These are phyloP conservation scores for Lonchura striata DNA, from an alignment of 2,113 vertebrate species.

Conservation along the genomic window DNA sequence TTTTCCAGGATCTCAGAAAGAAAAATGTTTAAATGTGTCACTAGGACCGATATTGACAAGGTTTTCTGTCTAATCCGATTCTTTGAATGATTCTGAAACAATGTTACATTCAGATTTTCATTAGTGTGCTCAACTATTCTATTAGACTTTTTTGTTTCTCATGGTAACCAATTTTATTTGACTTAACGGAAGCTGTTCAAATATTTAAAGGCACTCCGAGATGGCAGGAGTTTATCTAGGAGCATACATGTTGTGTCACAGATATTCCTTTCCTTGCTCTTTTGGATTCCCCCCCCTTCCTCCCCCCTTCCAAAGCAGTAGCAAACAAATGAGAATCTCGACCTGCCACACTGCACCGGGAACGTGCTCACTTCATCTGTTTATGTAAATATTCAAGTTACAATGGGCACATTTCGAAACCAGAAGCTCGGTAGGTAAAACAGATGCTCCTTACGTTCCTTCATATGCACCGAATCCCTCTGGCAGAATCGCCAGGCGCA, in stretches of 20 bases:
- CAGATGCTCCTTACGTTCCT: slow-evolving; percentile 61
- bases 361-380: slow-evolving; percentile 24
- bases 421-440: slow-evolving; percentile 15
- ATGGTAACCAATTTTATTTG: slow-evolving; percentile 66
- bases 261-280: slow-evolving; percentile 54
- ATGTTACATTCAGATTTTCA: slow-evolving; percentile 1
- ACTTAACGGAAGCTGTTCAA: slow-evolving; percentile 61
- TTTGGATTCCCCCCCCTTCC: neutral
- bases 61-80: neutral
- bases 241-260: slow-evolving; percentile 63
- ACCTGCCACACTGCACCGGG: neutral
- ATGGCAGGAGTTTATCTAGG: slow-evolving; percentile 67
- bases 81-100: slow-evolving; percentile 4
- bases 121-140: slow-evolving; percentile 13
- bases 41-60: neutral
- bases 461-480: slow-evolving; percentile 12
- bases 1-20: slow-evolving; percentile 2
- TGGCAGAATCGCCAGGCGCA: slow-evolving; percentile 40
- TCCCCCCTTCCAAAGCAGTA: neutral
- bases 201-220: slow-evolving; percentile 65
- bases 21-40: slow-evolving; percentile 26
- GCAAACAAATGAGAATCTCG: slow-evolving; percentile 33
- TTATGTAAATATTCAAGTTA: slow-evolving; percentile 56
- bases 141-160: slow-evolving; percentile 68
- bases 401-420: slow-evolving; percentile 43